Conservation (phyloP, 2,888 invertebrate species). For the Trilocha varians region DNA sequence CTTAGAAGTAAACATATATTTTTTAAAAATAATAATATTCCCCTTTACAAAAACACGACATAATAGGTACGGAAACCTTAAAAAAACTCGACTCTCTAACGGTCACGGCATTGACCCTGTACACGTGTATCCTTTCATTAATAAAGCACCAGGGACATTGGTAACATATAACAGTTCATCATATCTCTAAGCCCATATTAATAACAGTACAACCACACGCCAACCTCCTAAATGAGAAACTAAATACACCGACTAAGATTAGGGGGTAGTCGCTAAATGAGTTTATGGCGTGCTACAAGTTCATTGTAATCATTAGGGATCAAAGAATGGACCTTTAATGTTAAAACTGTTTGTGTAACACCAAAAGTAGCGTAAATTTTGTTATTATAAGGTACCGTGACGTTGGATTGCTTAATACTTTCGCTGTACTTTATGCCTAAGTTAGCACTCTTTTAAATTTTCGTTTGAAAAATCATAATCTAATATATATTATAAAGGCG, state of each 20-base stretch:
- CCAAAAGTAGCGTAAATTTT: slow-evolving; percentile 14
- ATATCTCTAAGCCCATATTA: slow-evolving; percentile 35
- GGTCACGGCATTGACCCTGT: too few relatives aligned
- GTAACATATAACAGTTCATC: slow-evolving; percentile 22
- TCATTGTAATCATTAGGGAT: slow-evolving; percentile 40
- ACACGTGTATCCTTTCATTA: background rate
- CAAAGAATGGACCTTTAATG: slow-evolving; percentile 28
- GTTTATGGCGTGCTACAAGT: slow-evolving; percentile 59
- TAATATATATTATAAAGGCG: too few relatives aligned
- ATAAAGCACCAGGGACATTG: background rate
- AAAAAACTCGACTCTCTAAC: too few relatives aligned
- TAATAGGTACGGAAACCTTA: too few relatives aligned
- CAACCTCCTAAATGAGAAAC: slow-evolving; percentile 49
- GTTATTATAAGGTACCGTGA: slow-evolving; percentile 17
- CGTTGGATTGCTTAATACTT: too few relatives aligned
- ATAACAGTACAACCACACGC: slow-evolving; percentile 37
- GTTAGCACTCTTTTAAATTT: too few relatives aligned
- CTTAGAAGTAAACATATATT: too few relatives aligned
- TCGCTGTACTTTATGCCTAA: too few relatives aligned
- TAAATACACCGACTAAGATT: slow-evolving; percentile 54
- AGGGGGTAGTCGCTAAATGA: slow-evolving; percentile 50
- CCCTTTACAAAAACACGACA: too few relatives aligned
- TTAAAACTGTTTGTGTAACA: slow-evolving; percentile 25
- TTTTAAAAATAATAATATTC: too few relatives aligned
- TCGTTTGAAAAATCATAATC: too few relatives aligned